Evolutionary conservation across 2,797 vertebrate genomes (phyloP), one percentile per base, ranked within the genome.

Genomic region (Melanitta fusca): DNA sequence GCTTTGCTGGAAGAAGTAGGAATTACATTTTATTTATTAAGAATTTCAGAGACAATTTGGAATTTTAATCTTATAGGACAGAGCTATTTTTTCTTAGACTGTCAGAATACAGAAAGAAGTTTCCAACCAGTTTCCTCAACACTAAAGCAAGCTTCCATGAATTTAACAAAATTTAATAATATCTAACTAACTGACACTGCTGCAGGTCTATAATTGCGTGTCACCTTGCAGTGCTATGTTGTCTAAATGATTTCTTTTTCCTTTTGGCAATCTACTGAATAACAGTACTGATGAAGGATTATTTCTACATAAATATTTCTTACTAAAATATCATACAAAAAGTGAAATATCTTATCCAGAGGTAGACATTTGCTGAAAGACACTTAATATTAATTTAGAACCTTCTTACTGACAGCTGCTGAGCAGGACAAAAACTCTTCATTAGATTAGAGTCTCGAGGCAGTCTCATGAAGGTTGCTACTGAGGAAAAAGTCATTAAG

Each of bases 191-290:
- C 74, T 91, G 87, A 83, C 58, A 91, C 61, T 74, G 49, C 58
- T 80, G 65, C 73, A 47, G 54, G 61, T 85, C 69, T 96, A 21
- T 77, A 96, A 81, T 80, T 95, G 65, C 13, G 1, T 74, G 69
- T 94, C 93, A 97, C 88, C 79, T 95, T 89, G 62, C 69, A 95
- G 74, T 18, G 80, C 83, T 91, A 57, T 64, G 80, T 93, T 97
- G 85, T 92, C 60, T 96, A 96, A 95, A 97, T 95, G 4, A 97
- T 95, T 96, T 82, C 49, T 93, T 97, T 97, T 96, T 88, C 49
- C 93, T 95, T 93, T 96, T 8, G 21, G 91, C 83, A 93, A 51
- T 71, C 41, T 79, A 69, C 32, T 90, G 85, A 95, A 73, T 92
- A 89, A 92, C 18, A 41, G 20, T 84, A 89, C 53, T 86, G 51